Evolutionary conservation across 2,797 vertebrate species (phyloP), one percentile per base, ranked within the genome.

Genomic region (Sebastes oblongus): DNA sequence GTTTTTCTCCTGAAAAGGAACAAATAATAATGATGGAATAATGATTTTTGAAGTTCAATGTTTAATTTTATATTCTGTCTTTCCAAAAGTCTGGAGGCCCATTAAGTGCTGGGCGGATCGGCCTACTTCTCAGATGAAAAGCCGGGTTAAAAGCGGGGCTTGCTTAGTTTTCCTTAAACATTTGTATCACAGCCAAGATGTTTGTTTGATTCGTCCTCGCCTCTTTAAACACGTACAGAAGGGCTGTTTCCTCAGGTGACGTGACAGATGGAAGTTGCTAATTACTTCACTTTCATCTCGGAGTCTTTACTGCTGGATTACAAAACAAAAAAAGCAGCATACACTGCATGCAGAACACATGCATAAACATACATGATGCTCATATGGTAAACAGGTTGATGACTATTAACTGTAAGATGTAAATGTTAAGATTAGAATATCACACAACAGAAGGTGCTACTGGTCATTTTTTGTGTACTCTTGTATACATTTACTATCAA

Each of bases 221-320:
- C 66, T 85, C 84, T 89, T 81, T 77, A 75, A 92, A 72, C 54
- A 61, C 20, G 75, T 54, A 68, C 74, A 80, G 75, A 80, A 30
- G 62, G 67, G 22, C 50, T 73, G 68, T 79, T 89, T 86, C 60
- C 74, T 85, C 70, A 83, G 71, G 83, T 92, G 89, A 88, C 7
- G 36, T 64, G 91, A 86, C 92, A 90, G 89, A 93, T 93, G 89
- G 89, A 90, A 89, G 89, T 71, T 3, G 69, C 82, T 87, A 89
- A 92, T 92, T 86, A 86, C 80, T 52, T 20, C 55, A 52, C 82
- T 84, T 88, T 86, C 76, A 88, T 88, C 64, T 54, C 60, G 25
- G 13, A 86, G 79, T 86, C 69, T 66, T 72, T 83, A 68, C 50
- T 36, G 71, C 75, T 54, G 27, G 46, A 80, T 77, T 76, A 8